phyloP scores from a whole-genome alignment of 1,140 invertebrate species.

The Schlechtendalia chinensis region DNA sequence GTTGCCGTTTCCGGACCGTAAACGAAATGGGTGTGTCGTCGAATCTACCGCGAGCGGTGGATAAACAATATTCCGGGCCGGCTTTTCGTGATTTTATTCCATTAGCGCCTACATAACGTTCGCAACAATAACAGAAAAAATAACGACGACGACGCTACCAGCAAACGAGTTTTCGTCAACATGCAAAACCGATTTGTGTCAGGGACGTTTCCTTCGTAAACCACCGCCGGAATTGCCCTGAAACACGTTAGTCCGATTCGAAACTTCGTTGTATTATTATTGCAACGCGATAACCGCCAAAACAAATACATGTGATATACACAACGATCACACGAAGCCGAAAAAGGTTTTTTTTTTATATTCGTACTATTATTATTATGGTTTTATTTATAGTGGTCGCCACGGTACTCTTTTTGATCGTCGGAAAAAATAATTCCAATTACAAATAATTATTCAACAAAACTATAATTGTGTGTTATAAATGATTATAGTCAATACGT shows the following conservation, averaged over 20 bases:
- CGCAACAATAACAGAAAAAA: background rate
- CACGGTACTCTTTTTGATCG: too few species aligned
- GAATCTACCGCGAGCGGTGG: background rate
- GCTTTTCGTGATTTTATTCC: conserved; percentile 31
- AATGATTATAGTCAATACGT: too few species aligned
- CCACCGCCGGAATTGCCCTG: background rate
- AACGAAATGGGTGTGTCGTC: conserved; percentile 15
- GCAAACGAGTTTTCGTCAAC: conserved; percentile 22
- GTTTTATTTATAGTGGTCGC: too few species aligned
- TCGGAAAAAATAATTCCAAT: too few species aligned
- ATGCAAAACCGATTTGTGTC: conserved; percentile 29
- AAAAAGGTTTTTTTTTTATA: too few species aligned
- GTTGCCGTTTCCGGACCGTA: conserved; percentile 3
- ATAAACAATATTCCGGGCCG: background rate
- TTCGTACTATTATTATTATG: too few species aligned
- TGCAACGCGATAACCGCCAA: background rate
- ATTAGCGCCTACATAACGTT: background rate
- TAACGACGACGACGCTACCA: background rate
- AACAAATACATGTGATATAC: too few species aligned
- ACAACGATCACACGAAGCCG: too few species aligned
- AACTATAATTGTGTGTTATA: too few species aligned
- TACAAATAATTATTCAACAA: too few species aligned
- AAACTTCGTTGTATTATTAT: background rate
- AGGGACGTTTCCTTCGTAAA: conserved; percentile 1
- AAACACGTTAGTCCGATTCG: conserved; percentile 14